Conservation (phyloP, 2,888 invertebrate species). For the Synergus laeviventris region DNA sequence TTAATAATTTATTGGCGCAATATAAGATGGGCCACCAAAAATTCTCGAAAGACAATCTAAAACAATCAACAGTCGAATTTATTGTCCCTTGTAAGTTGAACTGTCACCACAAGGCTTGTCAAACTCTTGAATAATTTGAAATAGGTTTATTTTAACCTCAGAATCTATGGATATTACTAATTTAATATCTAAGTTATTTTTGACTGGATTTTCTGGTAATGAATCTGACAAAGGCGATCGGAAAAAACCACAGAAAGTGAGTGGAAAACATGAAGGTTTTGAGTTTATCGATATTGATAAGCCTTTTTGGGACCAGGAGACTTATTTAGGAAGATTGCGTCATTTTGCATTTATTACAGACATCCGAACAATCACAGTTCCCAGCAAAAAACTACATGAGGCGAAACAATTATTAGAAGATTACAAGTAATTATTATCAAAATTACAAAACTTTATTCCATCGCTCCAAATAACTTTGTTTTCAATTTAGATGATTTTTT, state of each 20-base stretch:
- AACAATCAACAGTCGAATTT: background rate
- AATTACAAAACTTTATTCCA: no score
- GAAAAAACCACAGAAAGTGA: background rate
- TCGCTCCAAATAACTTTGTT: background rate
- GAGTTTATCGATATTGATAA: conserved; percentile 55
- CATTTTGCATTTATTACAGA: conserved; percentile 58
- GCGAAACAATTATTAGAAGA: conserved; percentile 59
- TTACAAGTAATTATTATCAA: conserved; percentile 53
- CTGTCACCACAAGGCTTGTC: background rate
- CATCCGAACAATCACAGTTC: conserved; percentile 52
- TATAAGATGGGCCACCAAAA: no score
- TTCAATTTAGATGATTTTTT: background rate
- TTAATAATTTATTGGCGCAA: no score
- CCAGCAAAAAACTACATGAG: conserved; percentile 47
- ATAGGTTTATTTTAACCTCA: background rate
- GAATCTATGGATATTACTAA: background rate
- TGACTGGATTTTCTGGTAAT: no score
- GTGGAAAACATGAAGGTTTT: background rate
- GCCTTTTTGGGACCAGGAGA: conserved; percentile 57
- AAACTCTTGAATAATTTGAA: background rate
- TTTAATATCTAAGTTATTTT: no score
- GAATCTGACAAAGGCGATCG: background rate
- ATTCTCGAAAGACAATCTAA: background rate
- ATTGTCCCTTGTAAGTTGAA: background rate
- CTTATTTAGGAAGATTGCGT: conserved; percentile 58